These are phyloP conservation scores for Deilephila elpenor DNA, from an alignment of 2,888 invertebrate genomes.

Conservation along the genomic window DNA sequence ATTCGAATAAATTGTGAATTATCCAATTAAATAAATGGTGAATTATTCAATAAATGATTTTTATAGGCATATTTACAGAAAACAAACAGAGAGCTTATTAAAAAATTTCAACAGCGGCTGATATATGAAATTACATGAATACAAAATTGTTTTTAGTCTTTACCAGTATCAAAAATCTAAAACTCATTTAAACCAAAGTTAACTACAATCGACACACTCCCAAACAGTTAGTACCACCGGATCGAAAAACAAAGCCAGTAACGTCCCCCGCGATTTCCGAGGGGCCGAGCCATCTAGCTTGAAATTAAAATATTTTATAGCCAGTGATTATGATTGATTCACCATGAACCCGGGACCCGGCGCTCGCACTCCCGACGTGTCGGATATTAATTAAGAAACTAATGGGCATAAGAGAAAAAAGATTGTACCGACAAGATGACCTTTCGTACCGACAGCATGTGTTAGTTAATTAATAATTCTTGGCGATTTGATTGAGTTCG, in stretches of 20 bases:
- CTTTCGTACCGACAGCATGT: slow-evolving; percentile 60
- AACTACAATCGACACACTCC: not conserved
- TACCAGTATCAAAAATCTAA: too few relatives aligned
- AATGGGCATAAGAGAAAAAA: slow-evolving; percentile 74
- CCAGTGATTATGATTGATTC: slow-evolving; percentile 80
- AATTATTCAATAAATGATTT: too few relatives aligned
- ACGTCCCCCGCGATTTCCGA: slow-evolving; percentile 3
- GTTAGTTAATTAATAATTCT: slow-evolving; percentile 24
- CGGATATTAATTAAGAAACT: slow-evolving; percentile 81
- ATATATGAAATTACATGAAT: too few relatives aligned
- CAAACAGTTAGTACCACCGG: not conserved
- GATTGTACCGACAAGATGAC: slow-evolving; percentile 59
- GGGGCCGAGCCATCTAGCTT: not conserved
- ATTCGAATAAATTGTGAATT: too few relatives aligned
- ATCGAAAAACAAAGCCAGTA: slow-evolving; percentile 8
- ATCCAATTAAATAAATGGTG: too few relatives aligned
- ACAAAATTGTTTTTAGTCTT: too few relatives aligned
- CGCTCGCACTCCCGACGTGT: slow-evolving; percentile 32
- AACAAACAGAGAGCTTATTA: not conserved
- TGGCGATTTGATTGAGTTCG: too few relatives aligned
- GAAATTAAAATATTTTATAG: slow-evolving; percentile 69
- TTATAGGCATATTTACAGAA: too few relatives aligned
- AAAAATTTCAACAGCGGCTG: not conserved
- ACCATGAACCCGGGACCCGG: slow-evolving; percentile 41
- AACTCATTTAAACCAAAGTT: too few relatives aligned